Conservation (phyloP, 2,888 invertebrate species). For the Colletes collaris region DNA sequence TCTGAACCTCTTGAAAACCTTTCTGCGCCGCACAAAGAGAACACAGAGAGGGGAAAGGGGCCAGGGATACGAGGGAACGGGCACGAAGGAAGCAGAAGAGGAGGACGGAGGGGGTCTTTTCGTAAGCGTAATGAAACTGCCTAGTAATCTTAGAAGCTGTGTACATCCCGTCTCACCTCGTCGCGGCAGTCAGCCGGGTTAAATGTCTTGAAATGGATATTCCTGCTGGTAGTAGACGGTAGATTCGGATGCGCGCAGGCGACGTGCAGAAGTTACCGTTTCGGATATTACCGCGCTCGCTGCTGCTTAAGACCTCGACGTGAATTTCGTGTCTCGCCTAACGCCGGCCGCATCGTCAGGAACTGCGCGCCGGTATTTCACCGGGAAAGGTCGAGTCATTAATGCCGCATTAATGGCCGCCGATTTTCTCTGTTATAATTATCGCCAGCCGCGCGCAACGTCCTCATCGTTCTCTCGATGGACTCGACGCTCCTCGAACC, state of each 20-base stretch:
- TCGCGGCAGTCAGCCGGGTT: constrained; percentile 73
- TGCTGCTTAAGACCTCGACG: constrained; percentile 56
- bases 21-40: constrained; percentile 62
- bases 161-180: constrained; percentile 68
- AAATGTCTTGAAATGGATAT: constrained; percentile 80
- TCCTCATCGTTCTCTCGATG: neutral
- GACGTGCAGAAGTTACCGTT: constrained; percentile 74
- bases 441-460: neutral
- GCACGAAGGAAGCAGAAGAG: constrained; percentile 1
- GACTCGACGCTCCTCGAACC: neutral
- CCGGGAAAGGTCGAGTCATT: constrained; percentile 28
- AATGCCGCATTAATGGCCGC: constrained; percentile 12
- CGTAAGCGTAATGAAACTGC: constrained; percentile 76
- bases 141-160: constrained; percentile 78
- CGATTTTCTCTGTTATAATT: constrained; percentile 34
- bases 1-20: constrained; percentile 65
- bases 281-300: constrained; percentile 73
- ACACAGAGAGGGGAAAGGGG: constrained; percentile 30
- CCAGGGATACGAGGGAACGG: neutral
- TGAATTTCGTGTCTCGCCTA: constrained; percentile 68
- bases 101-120: constrained; percentile 55
- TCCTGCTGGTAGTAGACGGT: constrained; percentile 65
- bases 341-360: constrained; percentile 61
- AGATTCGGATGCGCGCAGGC: constrained; percentile 63
- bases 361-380: constrained; percentile 61